These are phyloP conservation scores for Tiliacea citrago DNA, from an alignment of 2,888 invertebrate genomes.

Conservation along the genomic window DNA sequence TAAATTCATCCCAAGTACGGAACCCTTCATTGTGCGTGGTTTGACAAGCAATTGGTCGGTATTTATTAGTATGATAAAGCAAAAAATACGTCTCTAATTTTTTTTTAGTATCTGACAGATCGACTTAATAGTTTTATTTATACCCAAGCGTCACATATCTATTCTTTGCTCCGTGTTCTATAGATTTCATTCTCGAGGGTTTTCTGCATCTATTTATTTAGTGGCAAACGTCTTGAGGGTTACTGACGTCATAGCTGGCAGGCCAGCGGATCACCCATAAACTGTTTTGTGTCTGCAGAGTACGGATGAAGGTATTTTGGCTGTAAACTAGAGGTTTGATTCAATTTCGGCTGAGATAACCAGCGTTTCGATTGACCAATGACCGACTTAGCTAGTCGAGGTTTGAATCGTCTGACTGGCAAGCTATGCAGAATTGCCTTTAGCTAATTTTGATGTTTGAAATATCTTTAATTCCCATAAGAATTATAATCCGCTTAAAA, in stretches of 20 bases:
- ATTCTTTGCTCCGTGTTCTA: neutral
- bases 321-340: conserved; percentile 26
- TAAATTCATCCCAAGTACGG: too few species aligned
- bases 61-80: too few species aligned
- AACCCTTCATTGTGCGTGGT: too few species aligned
- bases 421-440: neutral
- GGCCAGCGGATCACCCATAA: conserved; percentile 40
- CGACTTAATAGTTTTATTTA: too few species aligned
- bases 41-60: too few species aligned
- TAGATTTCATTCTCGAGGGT: neutral
- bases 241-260: conserved; percentile 57
- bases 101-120: too few species aligned
- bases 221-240: conserved; percentile 23
- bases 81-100: too few species aligned
- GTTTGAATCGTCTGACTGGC: conserved; percentile 1
- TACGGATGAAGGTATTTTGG: conserved; percentile 21
- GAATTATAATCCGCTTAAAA: neutral
- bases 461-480: neutral
- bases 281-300: conserved; percentile 43
- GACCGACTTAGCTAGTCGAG: conserved; percentile 8
- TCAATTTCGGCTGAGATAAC: conserved; percentile 36
- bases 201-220: conserved; percentile 32
- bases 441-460: neutral
- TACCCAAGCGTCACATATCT: too few species aligned
- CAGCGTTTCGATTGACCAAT: conserved; percentile 36